Base-by-base conservation (phyloP, 2,113 vertebrate genomes). In the human (Homo sapiens) region DNA sequence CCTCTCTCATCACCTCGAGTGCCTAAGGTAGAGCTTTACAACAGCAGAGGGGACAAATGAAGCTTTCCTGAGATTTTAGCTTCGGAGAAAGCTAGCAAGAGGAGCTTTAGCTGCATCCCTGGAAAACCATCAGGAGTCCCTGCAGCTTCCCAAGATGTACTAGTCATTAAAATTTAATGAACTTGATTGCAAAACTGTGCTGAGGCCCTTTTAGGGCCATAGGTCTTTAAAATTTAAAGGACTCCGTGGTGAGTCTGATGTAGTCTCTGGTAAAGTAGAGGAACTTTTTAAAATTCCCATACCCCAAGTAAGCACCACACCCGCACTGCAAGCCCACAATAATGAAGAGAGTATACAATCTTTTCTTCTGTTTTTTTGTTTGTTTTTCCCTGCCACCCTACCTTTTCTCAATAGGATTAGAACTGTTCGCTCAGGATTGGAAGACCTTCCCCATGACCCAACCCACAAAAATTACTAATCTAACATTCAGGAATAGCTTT, bases 131-230 rank as follows among this genome's bases (percentile, higher is more conserved):
- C 40, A 73, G 81, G 70, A 84, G 68, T 82, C 43, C 85, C 88
- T 85, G 73, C 16, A 75, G 93, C 45, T 96, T 92, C 32, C 22
- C 72, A 96, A 93, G 78, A 96, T 88, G 78, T 66, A 72, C 59
- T 89, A 76, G 78, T 82, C 64, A 97, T 97, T 97, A 97, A 94
- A 91, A 85, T 89, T 73, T 94, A 96, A 96, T 97, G 70, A 66
- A 6, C 84, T 94, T 90, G 82, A 94, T 95, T 89, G 96, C 40
- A 97, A 96, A 97, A 95, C 89, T 90, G 64, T 88, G 66, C 57
- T 73, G 61, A 86, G 66, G 61, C 32, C 79, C 86, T 89, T 96
- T 95, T 75, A 96, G 81, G 81, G 90, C 16, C 83, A 43, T 1
- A 82, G 55, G 68, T 94, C 91, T 96, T 96, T 95, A 92, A 97